Evolutionary conservation across 2,888 invertebrate species (phyloP).

Genomic region (Drosophila borborema): DNA sequence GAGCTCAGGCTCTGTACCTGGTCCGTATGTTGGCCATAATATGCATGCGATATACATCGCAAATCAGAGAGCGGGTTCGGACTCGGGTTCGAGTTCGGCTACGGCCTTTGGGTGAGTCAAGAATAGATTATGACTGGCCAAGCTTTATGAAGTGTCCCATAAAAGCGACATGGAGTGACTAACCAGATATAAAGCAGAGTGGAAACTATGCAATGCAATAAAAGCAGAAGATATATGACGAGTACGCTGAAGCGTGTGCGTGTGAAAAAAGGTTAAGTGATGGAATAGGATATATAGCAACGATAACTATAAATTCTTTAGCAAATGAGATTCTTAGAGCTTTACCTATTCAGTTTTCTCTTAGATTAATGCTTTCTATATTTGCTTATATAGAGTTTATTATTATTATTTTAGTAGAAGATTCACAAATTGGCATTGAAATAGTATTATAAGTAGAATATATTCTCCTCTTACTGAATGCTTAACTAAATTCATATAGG

Average conservation of each 20-base stretch:
- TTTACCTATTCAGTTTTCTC: not conserved
- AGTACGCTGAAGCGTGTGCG: conserved; percentile 43
- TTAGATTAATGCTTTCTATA: no score
- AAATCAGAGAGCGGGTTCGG: conserved; percentile 32
- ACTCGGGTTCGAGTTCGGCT: conserved; percentile 16
- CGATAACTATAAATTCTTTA: conserved; percentile 1
- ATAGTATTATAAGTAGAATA: not conserved
- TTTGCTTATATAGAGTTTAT: not conserved
- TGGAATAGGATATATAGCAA: not conserved
- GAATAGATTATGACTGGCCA: conserved; percentile 54
- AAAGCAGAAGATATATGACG: conserved; percentile 32
- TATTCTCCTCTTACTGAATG: no score
- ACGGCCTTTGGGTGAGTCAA: conserved; percentile 27
- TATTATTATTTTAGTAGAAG: not conserved
- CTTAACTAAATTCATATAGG: no score
- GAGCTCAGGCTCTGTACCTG: conserved; percentile 44
- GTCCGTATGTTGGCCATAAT: conserved; percentile 39
- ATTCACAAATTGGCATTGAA: not conserved
- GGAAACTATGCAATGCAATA: conserved; percentile 17
- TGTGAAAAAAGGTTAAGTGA: conserved; percentile 9
- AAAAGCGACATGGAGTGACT: conserved; percentile 44
- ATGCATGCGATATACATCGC: conserved; percentile 65
- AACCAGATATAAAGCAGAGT: conserved; percentile 27
- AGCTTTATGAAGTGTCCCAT: conserved; percentile 69
- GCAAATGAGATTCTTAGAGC: not conserved